A percentile compares a stretch with the other conserved stretches of the same genome.
Conservation (phyloP, 1,140 invertebrate species). For the Drosophila teissieri region DNA sequence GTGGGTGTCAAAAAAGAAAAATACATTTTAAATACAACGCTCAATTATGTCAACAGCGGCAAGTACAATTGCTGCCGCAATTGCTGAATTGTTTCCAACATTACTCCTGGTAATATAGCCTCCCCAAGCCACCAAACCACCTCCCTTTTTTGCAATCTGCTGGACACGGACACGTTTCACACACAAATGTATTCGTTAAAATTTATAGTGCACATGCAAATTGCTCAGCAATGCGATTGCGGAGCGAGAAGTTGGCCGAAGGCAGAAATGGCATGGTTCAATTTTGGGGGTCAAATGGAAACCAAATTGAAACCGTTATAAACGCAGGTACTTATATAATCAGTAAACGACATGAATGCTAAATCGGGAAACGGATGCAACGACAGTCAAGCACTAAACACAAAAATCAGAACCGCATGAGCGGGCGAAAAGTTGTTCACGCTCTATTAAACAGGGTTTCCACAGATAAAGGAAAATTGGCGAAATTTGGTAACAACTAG, state of each 20-base stretch:
- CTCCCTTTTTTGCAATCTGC: background rate
- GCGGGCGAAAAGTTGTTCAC: slow-evolving; percentile 26
- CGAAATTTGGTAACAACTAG: slow-evolving; percentile 12
- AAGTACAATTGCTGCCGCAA: slow-evolving; percentile 48
- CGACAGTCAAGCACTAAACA: slow-evolving; percentile 5
- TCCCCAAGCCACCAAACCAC: slow-evolving; percentile 3
- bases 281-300: slow-evolving; percentile 45
- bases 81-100: background rate
- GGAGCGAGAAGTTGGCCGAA: slow-evolving; percentile 2
- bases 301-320: slow-evolving; percentile 58
- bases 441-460: slow-evolving; percentile 29
- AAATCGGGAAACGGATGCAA: background rate
- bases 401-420: slow-evolving; percentile 30
- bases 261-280: slow-evolving; percentile 35
- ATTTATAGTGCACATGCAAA: slow-evolving; percentile 65
- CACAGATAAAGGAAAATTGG: background rate
- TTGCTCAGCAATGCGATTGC: slow-evolving; percentile 23
- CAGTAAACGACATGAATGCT: slow-evolving; percentile 15
- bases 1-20: slow-evolving; percentile 22
- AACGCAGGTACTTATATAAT: slow-evolving; percentile 36
- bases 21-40: slow-evolving; percentile 62
- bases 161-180: slow-evolving; percentile 49
- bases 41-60: slow-evolving; percentile 73
- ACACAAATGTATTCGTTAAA: slow-evolving; percentile 69
- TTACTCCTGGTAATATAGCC: background rate